These are phyloP conservation scores for Bungarus multicinctus DNA, from an alignment of 2,113 vertebrate genomes.

Conservation along the genomic window DNA sequence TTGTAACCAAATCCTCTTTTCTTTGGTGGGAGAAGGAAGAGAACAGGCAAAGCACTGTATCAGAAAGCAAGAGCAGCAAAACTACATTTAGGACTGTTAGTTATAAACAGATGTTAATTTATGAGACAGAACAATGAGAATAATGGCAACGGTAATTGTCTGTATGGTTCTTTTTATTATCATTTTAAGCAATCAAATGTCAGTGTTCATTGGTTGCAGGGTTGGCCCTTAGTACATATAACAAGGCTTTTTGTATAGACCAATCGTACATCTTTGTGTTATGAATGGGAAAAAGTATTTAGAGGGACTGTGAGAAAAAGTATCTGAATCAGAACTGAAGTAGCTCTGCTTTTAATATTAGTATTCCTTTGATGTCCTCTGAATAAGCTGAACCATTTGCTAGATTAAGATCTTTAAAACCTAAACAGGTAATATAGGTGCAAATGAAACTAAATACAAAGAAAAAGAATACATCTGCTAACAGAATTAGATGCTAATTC, in stretches of 20 bases:
- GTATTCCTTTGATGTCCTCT: not conserved
- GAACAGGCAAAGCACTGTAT: conserved; percentile 14
- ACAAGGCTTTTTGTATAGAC: conserved; percentile 65
- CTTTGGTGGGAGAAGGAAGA: conserved; percentile 6
- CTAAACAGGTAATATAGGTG: not conserved
- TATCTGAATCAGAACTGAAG: conserved; percentile 37
- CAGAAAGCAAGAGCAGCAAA: conserved; percentile 38
- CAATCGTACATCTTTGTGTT: conserved; percentile 77
- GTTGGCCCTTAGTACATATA: conserved; percentile 27
- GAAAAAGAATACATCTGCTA: not conserved
- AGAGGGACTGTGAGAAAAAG: conserved; percentile 38
- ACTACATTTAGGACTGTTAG: conserved; percentile 58
- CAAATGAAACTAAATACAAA: not conserved
- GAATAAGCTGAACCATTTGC: not conserved
- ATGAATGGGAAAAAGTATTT: conserved; percentile 48
- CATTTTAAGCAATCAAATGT: conserved; percentile 25
- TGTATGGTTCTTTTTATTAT: conserved; percentile 30
- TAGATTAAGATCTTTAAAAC: not conserved
- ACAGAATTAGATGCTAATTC: not conserved
- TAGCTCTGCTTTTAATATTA: not conserved
- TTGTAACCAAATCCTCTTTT: conserved; percentile 71
- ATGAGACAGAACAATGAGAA: conserved; percentile 55
- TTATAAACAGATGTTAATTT: conserved; percentile 68
- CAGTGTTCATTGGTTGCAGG: conserved; percentile 14
- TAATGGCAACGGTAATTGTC: conserved; percentile 51